Evolutionary conservation across 37 sponge, comb jelly and placozoan genomes (phyloP).

Genomic region (Amphimedon queenslandica): DNA sequence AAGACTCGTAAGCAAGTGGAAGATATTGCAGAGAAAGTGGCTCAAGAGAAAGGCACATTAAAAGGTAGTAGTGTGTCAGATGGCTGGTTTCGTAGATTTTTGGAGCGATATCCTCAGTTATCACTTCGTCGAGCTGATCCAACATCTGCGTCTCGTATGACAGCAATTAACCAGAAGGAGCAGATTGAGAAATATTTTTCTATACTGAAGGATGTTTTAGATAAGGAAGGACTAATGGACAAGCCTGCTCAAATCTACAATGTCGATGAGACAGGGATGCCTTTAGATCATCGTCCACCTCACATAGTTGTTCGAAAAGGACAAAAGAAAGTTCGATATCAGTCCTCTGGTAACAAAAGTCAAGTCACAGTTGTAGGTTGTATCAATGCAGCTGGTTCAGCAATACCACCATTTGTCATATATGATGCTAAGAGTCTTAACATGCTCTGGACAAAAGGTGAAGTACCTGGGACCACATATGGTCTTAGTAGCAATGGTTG

Average conservation of each 20-base stretch:
- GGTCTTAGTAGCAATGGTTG: slow-evolving; percentile 47
- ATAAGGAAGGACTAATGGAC: too few relatives aligned
- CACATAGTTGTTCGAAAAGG: too few relatives aligned
- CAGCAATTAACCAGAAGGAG: slow-evolving; percentile 6
- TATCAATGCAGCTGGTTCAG: slow-evolving; percentile 45
- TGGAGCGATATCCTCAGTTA: slow-evolving; percentile 22
- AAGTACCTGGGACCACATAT: slow-evolving; percentile 54
- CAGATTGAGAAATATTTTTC: slow-evolving; percentile 11
- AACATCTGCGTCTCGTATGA: slow-evolving; percentile 22
- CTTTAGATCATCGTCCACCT: too few relatives aligned
- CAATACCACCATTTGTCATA: slow-evolving; percentile 47
- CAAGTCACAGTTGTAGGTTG: slow-evolving; percentile 51
- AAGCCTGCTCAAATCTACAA: too few relatives aligned
- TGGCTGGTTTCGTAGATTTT: slow-evolving; percentile 31
- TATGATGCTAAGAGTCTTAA: slow-evolving; percentile 34
- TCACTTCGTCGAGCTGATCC: slow-evolving; percentile 19
- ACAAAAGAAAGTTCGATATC: slow-evolving; percentile 22
- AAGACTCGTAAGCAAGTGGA: too few relatives aligned
- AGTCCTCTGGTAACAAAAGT: slow-evolving; percentile 13
- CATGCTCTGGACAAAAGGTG: slow-evolving; percentile 26
- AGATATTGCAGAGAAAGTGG: slow-evolving; percentile 14
- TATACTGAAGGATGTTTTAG: too few relatives aligned
- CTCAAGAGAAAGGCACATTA: slow-evolving; percentile 17
- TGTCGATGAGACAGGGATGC: too few relatives aligned
- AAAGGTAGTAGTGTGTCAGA: slow-evolving; percentile 4